phyloP scores from a whole-genome alignment of 2,113 vertebrate species.

The Accipiter virgatus region DNA sequence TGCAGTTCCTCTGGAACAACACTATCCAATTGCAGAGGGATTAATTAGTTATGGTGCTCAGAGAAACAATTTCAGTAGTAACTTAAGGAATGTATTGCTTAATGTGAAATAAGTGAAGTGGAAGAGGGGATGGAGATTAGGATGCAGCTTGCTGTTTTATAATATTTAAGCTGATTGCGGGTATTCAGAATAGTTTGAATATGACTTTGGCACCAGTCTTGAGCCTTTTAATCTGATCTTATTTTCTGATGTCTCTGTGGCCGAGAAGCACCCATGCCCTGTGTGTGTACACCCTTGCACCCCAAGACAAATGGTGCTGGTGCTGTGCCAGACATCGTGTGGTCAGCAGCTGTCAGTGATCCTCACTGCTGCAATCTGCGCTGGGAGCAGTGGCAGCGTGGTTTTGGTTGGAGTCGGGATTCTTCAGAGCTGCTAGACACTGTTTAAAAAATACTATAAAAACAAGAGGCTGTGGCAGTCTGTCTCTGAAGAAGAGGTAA shows the following conservation, averaged over 20 bases:
- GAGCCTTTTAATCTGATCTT: neutral
- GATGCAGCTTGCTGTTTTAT: neutral
- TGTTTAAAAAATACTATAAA: neutral
- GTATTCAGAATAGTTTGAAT: neutral
- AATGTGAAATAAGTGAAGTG: constrained; percentile 5
- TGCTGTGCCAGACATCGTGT: fast-evolving
- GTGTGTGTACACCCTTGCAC: too few relatives aligned
- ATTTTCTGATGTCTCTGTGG: neutral
- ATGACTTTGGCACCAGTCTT: neutral
- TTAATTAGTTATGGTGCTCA: constrained; percentile 24
- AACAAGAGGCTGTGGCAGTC: neutral
- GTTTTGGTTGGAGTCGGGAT: neutral
- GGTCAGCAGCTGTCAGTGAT: fast-evolving
- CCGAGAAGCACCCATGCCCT: neutral
- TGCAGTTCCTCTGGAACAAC: neutral
- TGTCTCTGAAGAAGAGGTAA: neutral
- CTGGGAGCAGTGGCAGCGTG: neutral
- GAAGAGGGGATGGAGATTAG: neutral
- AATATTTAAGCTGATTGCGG: constrained; percentile 3
- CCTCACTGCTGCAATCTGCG: fast-evolving
- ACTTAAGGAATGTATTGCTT: constrained; percentile 20
- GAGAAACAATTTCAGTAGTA: neutral
- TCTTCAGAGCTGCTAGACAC: neutral
- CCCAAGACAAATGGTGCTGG: neutral
- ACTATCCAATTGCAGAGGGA: neutral